Conservation (phyloP, 2,888 invertebrate species). For the Chrysina gloriosa region DNA sequence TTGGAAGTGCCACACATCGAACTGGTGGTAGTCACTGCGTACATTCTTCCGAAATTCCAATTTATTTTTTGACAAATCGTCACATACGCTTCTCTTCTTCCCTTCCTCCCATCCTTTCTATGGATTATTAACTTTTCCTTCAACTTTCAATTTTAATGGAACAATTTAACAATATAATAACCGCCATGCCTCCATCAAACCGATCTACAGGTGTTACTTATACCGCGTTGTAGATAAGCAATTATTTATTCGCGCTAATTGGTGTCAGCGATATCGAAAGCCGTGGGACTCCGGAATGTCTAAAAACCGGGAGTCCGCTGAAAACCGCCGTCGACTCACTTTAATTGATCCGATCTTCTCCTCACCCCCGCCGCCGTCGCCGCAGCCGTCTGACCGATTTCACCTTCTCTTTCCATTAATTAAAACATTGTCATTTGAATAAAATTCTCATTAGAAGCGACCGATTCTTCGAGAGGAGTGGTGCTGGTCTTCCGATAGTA, state of each 20-base stretch:
- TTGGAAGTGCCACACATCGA: no score
- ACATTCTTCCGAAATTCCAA: no score
- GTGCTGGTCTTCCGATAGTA: neutral
- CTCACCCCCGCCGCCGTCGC: conserved; percentile 49
- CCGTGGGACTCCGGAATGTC: conserved; percentile 56
- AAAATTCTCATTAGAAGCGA: conserved; percentile 62
- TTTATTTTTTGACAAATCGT: no score
- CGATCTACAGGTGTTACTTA: conserved; percentile 60
- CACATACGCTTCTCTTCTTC: no score
- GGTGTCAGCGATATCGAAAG: conserved; percentile 59
- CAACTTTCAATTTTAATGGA: no score
- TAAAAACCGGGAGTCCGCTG: conserved; percentile 63
- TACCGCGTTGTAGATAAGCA: conserved; percentile 55
- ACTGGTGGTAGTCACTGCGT: no score
- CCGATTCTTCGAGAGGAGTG: conserved; percentile 55
- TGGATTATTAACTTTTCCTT: no score
- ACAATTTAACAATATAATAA: no score
- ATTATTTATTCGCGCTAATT: conserved; percentile 64
- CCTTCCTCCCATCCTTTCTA: no score
- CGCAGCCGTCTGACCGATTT: conserved; percentile 38
- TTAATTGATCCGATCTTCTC: conserved; percentile 61
- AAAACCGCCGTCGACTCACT: conserved; percentile 55
- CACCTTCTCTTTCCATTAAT: conserved; percentile 63
- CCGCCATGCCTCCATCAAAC: no score
- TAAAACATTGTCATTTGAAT: conserved; percentile 66